Conservation (phyloP, 2,888 invertebrate genomes). For the Rhingia campestris region DNA sequence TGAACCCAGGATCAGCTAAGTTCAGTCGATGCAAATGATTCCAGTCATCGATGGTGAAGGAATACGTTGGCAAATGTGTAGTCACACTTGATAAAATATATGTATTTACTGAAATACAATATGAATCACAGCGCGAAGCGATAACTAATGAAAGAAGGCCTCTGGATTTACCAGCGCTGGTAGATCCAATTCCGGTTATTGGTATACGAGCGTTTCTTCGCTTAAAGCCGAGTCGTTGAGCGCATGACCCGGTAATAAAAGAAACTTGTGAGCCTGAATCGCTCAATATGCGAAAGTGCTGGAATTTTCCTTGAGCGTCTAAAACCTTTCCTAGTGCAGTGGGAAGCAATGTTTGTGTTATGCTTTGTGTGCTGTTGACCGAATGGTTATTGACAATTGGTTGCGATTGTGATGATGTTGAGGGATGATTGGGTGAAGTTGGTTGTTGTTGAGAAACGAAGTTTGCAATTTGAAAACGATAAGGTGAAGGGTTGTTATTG, state of each 20-base stretch:
- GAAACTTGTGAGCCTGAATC: constrained; percentile 15
- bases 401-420: no score
- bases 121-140: constrained; percentile 7
- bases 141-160: constrained; percentile 7
- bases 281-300: neutral
- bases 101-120: no score
- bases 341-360: constrained; percentile 4
- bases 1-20: constrained; percentile 19
- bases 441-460: no score
- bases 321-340: neutral
- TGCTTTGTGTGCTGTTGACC: no score
- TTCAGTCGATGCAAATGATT: constrained; percentile 26
- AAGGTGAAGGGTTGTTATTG: no score
- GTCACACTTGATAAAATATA: constrained; percentile 22
- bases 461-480: no score
- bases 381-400: no score
- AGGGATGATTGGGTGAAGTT: no score
- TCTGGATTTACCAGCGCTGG: constrained; percentile 10
- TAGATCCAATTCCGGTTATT: constrained; percentile 35
- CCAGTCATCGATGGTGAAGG: constrained; percentile 29
- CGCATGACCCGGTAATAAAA: constrained; percentile 14
- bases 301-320: neutral
- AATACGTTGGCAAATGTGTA: neutral
- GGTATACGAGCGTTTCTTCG: constrained; percentile 19
- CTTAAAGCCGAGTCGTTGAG: constrained; percentile 4